A percentile compares a stretch with the other conserved stretches of the same genome.
phyloP scores from a whole-genome alignment of 2,113 vertebrate genomes.

The Gymnocephalus cernua region DNA sequence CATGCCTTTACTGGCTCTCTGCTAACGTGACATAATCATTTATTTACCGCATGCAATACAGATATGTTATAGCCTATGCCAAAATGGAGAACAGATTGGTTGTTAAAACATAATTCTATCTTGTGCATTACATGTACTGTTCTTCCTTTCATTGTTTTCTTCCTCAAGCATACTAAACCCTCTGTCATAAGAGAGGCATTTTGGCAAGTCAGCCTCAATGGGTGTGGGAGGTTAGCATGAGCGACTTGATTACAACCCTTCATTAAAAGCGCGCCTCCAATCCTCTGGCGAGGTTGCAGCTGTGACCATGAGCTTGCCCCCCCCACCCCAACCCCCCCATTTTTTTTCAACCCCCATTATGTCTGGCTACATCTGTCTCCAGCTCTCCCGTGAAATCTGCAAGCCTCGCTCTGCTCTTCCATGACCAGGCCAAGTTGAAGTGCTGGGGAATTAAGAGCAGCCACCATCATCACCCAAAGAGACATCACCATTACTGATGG shows the following conservation, averaged over 20 bases:
- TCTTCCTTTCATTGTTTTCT: constrained; percentile 48
- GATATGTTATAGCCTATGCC: neutral
- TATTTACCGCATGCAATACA: constrained; percentile 18
- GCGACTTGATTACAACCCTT: constrained; percentile 78
- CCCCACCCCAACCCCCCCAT: neutral
- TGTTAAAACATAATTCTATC: constrained; percentile 40
- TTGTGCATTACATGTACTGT: constrained; percentile 13
- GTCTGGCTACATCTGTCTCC: constrained; percentile 71
- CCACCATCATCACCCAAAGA: constrained; percentile 63
- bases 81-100: constrained; percentile 51
- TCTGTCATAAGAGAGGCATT: constrained; percentile 71
- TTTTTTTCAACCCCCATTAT: constrained; percentile 53
- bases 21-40: constrained; percentile 34
- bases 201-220: constrained; percentile 64
- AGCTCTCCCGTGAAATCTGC: constrained; percentile 44
- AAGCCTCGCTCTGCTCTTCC: constrained; percentile 42
- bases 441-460: constrained; percentile 50
- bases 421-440: constrained; percentile 61
- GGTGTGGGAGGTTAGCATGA: constrained; percentile 74
- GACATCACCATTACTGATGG: constrained; percentile 58
- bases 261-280: constrained; percentile 64
- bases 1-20: constrained; percentile 17
- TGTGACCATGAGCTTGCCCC: constrained; percentile 62
- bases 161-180: constrained; percentile 20
- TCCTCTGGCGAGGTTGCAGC: constrained; percentile 72